Evolutionary conservation across 2,888 invertebrate species (phyloP), one percentile per base, ranked within the genome.

Genomic region (Cephus nigrinus): DNA sequence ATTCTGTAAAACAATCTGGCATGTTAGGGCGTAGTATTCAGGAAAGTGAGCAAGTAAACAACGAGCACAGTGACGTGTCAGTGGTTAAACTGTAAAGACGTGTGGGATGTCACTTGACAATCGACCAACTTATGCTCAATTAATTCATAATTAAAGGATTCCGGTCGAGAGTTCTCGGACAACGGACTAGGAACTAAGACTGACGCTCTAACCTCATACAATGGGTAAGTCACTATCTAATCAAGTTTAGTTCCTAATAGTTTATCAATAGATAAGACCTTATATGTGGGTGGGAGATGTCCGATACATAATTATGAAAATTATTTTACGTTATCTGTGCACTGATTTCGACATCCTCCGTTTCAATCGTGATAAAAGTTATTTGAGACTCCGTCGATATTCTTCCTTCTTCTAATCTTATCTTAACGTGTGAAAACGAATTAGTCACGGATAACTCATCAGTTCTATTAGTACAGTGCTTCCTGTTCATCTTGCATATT

Each of bases 51-150:
- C 32, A 74, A 74, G 74, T 74, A 74, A 74, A 35, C 35, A 74
- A 35, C 12, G 33, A 84, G 78, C 74, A 55, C 77, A 76, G 77
- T 79, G 82, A 84, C 82, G 82, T 78, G 81, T 80, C 79, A 77
- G 77, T 76, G 78, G 75, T 76, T 76, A 55, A 75, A 34, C 12
- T 40, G 36, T 71, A 71, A 12, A 31, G 12, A 23, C 34, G 76
- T 78, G 83, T 86, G 82, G 84, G 83, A 86, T 86, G 86, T 82
- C 82, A 84, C 85, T 84, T 80, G 80, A 77, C 80, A 79, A 75
- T 72, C 76, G 76, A 72, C 34, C 71, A 76, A 80, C 74, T 75
- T 75, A 80, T 80, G 75, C 76, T 79, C 80, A 86, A 86, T 86
- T 83, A 76, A 69, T 32, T 69, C 73, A 74, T 74, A 83, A 82